Evolutionary conservation across 2,888 invertebrate genomes (phyloP).

Genomic region (Drosophila falleni): DNA sequence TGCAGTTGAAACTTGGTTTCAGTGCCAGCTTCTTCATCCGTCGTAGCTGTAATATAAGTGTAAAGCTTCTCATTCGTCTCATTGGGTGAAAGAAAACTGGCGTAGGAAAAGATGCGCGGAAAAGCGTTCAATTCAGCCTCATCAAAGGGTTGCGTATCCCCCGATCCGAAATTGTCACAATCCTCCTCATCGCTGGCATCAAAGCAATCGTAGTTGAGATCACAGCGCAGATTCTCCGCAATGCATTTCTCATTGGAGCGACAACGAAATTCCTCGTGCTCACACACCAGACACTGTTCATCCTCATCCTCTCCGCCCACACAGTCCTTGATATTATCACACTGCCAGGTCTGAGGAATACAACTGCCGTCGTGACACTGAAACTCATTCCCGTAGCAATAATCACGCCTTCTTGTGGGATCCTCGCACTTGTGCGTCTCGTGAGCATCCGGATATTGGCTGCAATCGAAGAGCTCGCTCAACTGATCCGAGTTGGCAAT

Average conservation of each 20-base stretch:
- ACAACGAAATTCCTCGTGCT: slow-evolving; percentile 86
- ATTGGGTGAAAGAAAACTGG: slow-evolving; percentile 83
- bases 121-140: slow-evolving; percentile 77
- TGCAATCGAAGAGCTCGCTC: slow-evolving; percentile 87
- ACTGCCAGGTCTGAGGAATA: slow-evolving; percentile 88
- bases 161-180: slow-evolving; percentile 86
- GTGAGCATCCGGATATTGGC: slow-evolving; percentile 87
- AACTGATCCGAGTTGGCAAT: slow-evolving; percentile 87
- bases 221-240: slow-evolving; percentile 88
- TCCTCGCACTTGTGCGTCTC: slow-evolving; percentile 87
- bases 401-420: slow-evolving; percentile 85
- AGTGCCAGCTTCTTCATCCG: slow-evolving; percentile 75
- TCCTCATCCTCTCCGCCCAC: slow-evolving; percentile 85
- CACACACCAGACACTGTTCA: slow-evolving; percentile 85
- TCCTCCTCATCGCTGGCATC: slow-evolving; percentile 88
- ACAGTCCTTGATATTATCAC: slow-evolving; percentile 86
- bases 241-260: slow-evolving; percentile 86
- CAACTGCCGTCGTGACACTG: slow-evolving; percentile 88
- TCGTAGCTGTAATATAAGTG: slow-evolving; percentile 77
- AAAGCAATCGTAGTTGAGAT: slow-evolving; percentile 88
- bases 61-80: slow-evolving; percentile 78
- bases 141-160: slow-evolving; percentile 84
- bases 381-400: slow-evolving; percentile 87
- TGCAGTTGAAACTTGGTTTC: slow-evolving; percentile 73
- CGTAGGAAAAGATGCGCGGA: slow-evolving; percentile 83